Conservation (phyloP, 2,113 vertebrate species). For the Istiophorus platypterus region DNA sequence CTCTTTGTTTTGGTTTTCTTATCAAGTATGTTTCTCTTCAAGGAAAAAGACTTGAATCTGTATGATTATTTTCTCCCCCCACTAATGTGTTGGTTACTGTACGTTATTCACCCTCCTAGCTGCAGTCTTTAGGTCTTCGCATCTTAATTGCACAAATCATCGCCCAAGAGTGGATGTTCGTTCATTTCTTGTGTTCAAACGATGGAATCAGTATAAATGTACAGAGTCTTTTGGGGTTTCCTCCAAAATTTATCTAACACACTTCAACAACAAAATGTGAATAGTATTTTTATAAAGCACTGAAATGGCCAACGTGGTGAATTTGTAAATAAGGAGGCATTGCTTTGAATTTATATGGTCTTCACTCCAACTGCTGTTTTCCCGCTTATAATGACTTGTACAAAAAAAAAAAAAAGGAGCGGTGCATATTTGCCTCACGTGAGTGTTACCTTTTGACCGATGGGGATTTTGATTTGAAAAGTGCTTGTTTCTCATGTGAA, state of each 20-base stretch:
- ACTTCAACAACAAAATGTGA: conserved; percentile 98
- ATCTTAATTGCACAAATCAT: conserved; percentile 72
- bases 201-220: conserved; percentile 68
- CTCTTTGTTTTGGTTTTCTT: conserved; percentile 4
- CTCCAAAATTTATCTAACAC: conserved; percentile 81
- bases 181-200: conserved; percentile 48
- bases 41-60: conserved; percentile 43
- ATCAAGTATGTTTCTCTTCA: conserved; percentile 35
- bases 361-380: conserved; percentile 77
- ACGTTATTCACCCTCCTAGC: conserved; percentile 30
- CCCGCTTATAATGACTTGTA: conserved; percentile 86
- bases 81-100: conserved; percentile 39
- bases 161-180: conserved; percentile 3
- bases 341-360: conserved; percentile 73
- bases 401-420: conserved; percentile 78
- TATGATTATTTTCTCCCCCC: conserved; percentile 8
- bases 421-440: conserved; percentile 76
- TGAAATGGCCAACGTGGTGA: conserved; percentile 87
- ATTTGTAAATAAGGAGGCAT: conserved; percentile 93
- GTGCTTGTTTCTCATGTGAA: conserved; percentile 67
- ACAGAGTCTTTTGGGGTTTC: conserved; percentile 78
- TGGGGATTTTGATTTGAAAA: conserved; percentile 62
- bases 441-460: conserved; percentile 70
- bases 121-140: conserved; percentile 14
- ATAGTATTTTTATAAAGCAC: conserved; percentile 99